Base-by-base conservation (phyloP, 2,888 invertebrate genomes). In the Cheilosia scutellata region DNA sequence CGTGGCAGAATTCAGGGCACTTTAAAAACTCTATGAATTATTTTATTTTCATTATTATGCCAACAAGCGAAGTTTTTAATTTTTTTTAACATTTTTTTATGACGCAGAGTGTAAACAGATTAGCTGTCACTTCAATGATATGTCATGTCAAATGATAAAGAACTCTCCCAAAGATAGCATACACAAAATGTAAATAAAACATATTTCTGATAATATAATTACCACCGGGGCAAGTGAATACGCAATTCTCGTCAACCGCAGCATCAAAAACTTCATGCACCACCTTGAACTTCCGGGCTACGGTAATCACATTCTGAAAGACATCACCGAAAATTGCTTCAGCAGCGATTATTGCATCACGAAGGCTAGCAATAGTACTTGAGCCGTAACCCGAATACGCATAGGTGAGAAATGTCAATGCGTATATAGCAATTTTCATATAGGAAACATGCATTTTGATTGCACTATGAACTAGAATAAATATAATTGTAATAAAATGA, bases 241-340 rank as follows among this genome's bases (percentile, higher is more conserved):
- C 91, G 89, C 97, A 97, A 76, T 96, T 94, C 91, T 97, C 97
- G 89, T 97, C 97, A 1, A 97, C 95, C 16, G 97, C 97, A 3
- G 96, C 96, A 92, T 97, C 96, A 89, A 97, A 95, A 5, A 97
- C 95, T 89, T 97, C 96, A 89, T 97, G 96, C 63, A 97, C 93
- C 13, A 95, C 95, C 89, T 94, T 95, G 89, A 97, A 95, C 90
- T 95, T 96, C 89, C 94, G 95, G 7, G 95, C 96, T 6, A 96
- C 94, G 25, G 95, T 95, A 79, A 96, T 94, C 20, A 95, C 94
- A 93, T 96, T 96, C 87, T 94, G 93, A 88, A 96, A 94, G 88
- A 96, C 94, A 91, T 96, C 96, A 11, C 96, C 95, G 90, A 97
- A 96, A 49, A 96, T 94, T n/a, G 95, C 94, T 93, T 97, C 96